Percentiles rank a stretch among this genome's conserved stretches.
phyloP scores from a whole-genome alignment of 1,140 invertebrate species.

The Drosophila oshimai region DNA sequence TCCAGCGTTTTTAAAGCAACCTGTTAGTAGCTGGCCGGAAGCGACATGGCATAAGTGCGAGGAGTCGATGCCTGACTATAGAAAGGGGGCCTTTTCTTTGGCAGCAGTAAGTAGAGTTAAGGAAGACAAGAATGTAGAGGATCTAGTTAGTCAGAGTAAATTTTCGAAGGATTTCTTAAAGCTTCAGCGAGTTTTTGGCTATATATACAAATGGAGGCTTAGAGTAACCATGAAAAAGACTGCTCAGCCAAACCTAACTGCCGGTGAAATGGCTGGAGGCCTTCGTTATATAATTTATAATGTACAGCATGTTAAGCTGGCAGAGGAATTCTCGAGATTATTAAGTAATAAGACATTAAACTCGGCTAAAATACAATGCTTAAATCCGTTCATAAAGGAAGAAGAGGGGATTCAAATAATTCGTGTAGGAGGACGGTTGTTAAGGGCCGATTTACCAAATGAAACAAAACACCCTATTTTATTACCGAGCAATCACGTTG shows the following conservation, averaged over 20 bases:
- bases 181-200: slow-evolving; percentile 2
- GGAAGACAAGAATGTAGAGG: no score
- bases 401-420: no score
- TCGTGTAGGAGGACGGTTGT: no score
- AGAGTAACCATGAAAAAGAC: background rate
- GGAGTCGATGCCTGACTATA: background rate
- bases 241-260: background rate
- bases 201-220: background rate
- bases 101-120: background rate
- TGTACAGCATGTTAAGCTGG: background rate
- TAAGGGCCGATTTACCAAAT: no score
- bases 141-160: background rate
- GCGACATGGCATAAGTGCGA: background rate
- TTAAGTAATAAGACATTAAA: background rate
- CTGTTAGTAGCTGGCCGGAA: slow-evolving; percentile 1
- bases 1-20: background rate
- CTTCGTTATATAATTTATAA: slow-evolving; percentile 1
- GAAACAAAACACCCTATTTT: no score
- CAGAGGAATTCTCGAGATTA: background rate
- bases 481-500: no score
- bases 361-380: no score
- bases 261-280: background rate
- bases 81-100: background rate
- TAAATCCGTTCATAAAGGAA: no score
- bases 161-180: background rate